Evolutionary conservation across 2,797 vertebrate genomes (phyloP), one percentile per base, ranked within the genome.

Genomic region (Pseudochirops cupreus): DNA sequence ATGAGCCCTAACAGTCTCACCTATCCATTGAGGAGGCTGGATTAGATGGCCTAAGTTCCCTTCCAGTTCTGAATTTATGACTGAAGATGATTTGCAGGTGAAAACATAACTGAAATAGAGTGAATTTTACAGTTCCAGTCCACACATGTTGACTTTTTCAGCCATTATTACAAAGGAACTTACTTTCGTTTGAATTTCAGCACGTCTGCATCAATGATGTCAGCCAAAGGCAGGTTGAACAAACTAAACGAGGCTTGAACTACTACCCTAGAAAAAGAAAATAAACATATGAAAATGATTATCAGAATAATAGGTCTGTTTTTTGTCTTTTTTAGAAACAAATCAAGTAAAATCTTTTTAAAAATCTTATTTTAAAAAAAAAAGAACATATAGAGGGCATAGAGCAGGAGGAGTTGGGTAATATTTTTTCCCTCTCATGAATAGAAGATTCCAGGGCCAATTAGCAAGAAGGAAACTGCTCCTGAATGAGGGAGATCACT

Each of bases 221-320:
- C 99, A 95, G 99, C 99, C 98, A 99, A 97, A 50, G 99, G 99
- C 97, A 99, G 98, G 92, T 99, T 98, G 97, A 99, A 99, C 89
- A 99, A 98, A 98, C 99, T 99, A 98, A 99, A 99, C 7, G 99
- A 97, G 92, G 99, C 99, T 92, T 99, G 99, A 59, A 99, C 98
- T 94, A 99, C 90, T 56, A 99, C 98, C 99, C 99, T 99, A 97
- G 55, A 97, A 91, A 97, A 96, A 97, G 62, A 97, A 96, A 97
- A 98, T 53, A 67, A 2, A 95, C 9, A 62, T 50, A 31, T 96
- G 53, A 96, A n/a, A 39, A 93, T 54, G 93, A 5, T 90, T 93
- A 92, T 11, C 56, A 90, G 10, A 94, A 92, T 5, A 50, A 94
- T 11, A 94, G 52, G 89, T 91, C 92, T 94, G 18, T 94, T 94